Evolutionary conservation across 2,113 vertebrate genomes (phyloP).

Genomic region (Epinephelus cyanopodus): DNA sequence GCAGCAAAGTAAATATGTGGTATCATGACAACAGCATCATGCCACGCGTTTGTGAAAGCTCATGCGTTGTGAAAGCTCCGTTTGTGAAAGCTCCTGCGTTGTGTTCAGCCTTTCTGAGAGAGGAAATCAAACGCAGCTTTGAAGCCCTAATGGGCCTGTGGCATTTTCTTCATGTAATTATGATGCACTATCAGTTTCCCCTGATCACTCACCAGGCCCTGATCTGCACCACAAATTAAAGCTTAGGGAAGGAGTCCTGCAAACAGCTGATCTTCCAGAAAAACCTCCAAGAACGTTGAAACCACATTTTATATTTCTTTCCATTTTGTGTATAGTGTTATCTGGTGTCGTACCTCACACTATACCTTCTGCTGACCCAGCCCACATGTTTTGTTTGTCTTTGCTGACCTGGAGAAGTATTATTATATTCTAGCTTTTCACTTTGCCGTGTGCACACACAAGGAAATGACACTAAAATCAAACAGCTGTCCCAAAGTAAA

Average conservation of each 20-base stretch:
- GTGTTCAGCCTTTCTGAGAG: conserved; percentile 21
- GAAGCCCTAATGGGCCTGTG: conserved; percentile 43
- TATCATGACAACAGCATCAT: neutral
- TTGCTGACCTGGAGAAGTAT: neutral
- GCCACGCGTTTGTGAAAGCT: neutral
- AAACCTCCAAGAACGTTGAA: neutral
- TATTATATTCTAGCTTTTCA: neutral
- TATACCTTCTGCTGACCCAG: neutral
- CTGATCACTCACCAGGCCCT: conserved; percentile 14
- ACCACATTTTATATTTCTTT: neutral
- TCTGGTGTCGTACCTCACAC: neutral
- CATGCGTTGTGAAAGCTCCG: conserved; percentile 12
- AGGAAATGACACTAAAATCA: neutral
- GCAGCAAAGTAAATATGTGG: neutral
- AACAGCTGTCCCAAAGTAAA: neutral
- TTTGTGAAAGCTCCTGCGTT: neutral
- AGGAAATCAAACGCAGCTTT: conserved; percentile 44
- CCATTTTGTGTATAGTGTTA: neutral
- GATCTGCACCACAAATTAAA: conserved; percentile 24
- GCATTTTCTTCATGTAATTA: conserved; percentile 63
- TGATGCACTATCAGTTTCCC: neutral
- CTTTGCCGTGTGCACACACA: neutral
- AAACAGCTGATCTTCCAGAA: neutral
- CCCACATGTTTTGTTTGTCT: neutral
- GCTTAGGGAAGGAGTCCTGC: conserved; percentile 3